A percentile compares a stretch with the other conserved stretches of the same genome.
Conservation (phyloP, 2,113 vertebrate genomes). For the Tetraodon nigroviridis region DNA sequence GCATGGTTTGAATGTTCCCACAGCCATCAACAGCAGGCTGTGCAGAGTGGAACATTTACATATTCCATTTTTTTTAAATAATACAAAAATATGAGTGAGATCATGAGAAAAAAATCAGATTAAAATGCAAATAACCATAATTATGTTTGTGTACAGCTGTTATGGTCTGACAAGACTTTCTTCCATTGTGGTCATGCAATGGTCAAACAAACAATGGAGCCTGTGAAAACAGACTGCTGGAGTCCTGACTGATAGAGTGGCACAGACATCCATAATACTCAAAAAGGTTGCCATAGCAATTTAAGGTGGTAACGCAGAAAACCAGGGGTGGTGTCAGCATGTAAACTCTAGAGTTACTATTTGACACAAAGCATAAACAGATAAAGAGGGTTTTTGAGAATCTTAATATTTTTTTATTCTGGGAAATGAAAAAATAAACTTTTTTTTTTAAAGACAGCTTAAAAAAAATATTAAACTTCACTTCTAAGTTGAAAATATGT, state of each 20-base stretch:
- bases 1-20: no score
- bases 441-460: no score
- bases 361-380: slow-evolving; percentile 18
- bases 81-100: slow-evolving; percentile 10
- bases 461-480: no score
- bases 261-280: not conserved
- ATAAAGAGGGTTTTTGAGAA: slow-evolving; percentile 22
- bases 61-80: not conserved
- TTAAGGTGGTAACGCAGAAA: slow-evolving; percentile 1
- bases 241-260: not conserved
- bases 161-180: slow-evolving; percentile 7
- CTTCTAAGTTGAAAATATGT: no score
- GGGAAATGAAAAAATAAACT: slow-evolving; percentile 16
- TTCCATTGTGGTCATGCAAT: slow-evolving; percentile 26
- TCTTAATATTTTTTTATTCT: slow-evolving; percentile 19
- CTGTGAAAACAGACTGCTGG: slow-evolving; percentile 21
- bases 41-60: no score
- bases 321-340: slow-evolving; percentile 6
- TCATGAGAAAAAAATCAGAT: slow-evolving; percentile 21
- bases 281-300: not conserved
- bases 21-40: no score
- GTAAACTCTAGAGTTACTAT: slow-evolving; percentile 12
- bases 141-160: slow-evolving; percentile 21
- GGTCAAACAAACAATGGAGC: slow-evolving; percentile 21
- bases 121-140: slow-evolving; percentile 35